Base-by-base conservation (phyloP, 2,797 vertebrate species). In the Danio jaintianensis region DNA sequence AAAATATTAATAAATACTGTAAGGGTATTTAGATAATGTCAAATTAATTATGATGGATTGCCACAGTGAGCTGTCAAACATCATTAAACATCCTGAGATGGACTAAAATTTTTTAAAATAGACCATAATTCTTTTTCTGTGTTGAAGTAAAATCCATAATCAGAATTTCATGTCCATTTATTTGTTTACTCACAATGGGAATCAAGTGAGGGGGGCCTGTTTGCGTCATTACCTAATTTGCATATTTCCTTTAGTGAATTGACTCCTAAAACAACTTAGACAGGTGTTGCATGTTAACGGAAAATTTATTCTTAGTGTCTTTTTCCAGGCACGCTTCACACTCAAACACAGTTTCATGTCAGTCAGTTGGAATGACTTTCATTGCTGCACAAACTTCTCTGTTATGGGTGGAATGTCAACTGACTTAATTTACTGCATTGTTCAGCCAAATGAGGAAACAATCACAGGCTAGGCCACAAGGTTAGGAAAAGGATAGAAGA, bases 371-470 rank as follows among this genome's bases (percentile, higher is more conserved):
- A 22, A 7, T 53, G 69, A 36, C 43, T 62, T 47, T 71, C 55
- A 70, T n/a, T 18, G 6, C 45, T 74, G 9, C 45, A 70, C 63
- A 3, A 47, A 63, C 62, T 36, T 64, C 6, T 74, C 43, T 53
- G 74, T 66, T 68, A 70, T 75, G 6, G 18, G 50, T 43, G 79
- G 82, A 85, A 86, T 86, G 79, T 75, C 71, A 83, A 77, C 72
- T 47, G 50, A 45, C 76, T 76, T 40, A 47, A 81, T 85, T 85
- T 66, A 59, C 36, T 18, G 12, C 70, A 62, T 10, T 59, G 67
- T 62, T 53, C 43, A 42, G 67, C 72, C 84, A 83, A 80, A 84
- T 85, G 53, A 73, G 72, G 76, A 75, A 56, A 70, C 47, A 15
- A 59, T 64, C 56, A 76, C 29, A 59, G 45, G 52, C 71, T 68